Percentiles rank a stretch among this genome's conserved stretches.
phyloP scores from a whole-genome alignment of 2,888 invertebrate genomes.

The Zygothrica quintamaculata region DNA sequence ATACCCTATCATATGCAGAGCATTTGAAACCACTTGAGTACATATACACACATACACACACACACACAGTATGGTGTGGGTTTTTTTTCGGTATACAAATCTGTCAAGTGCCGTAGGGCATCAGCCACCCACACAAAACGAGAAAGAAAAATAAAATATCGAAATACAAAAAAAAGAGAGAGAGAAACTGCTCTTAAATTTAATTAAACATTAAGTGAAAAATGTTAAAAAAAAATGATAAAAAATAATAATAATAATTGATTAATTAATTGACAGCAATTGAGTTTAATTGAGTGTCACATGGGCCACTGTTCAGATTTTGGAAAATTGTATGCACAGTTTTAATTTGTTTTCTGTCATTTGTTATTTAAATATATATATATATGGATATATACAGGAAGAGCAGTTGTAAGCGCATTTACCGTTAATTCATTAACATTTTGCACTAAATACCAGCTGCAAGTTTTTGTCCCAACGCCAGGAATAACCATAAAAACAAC shows the following conservation, averaged over 20 bases:
- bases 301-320: constrained; percentile 35
- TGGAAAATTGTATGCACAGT: constrained; percentile 4
- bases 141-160: constrained; percentile 1
- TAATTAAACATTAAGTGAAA: constrained; percentile 34
- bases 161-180: constrained; percentile 1
- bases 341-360: constrained; percentile 54
- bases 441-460: constrained; percentile 61
- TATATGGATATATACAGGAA: constrained; percentile 39
- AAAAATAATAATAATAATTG: constrained; percentile 62
- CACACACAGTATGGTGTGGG: not conserved
- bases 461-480: constrained; percentile 25
- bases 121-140: constrained; percentile 21
- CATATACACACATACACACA: not conserved
- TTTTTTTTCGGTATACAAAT: constrained; percentile 27
- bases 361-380: too few species aligned
- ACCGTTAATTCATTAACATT: constrained; percentile 57
- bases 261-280: constrained; percentile 76
- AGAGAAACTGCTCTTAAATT: constrained; percentile 20
- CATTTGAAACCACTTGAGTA: constrained; percentile 10
- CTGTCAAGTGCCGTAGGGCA: constrained; percentile 21
- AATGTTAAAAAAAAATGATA: constrained; percentile 18
- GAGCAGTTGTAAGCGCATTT: constrained; percentile 42
- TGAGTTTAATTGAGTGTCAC: constrained; percentile 72
- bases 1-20: not conserved
- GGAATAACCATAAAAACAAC: constrained; percentile 14